A percentile compares a stretch with the other conserved stretches of the same genome.
These are phyloP conservation scores for Lasioglossum baleicum DNA, from an alignment of 1,140 invertebrate genomes.

Conservation along the genomic window DNA sequence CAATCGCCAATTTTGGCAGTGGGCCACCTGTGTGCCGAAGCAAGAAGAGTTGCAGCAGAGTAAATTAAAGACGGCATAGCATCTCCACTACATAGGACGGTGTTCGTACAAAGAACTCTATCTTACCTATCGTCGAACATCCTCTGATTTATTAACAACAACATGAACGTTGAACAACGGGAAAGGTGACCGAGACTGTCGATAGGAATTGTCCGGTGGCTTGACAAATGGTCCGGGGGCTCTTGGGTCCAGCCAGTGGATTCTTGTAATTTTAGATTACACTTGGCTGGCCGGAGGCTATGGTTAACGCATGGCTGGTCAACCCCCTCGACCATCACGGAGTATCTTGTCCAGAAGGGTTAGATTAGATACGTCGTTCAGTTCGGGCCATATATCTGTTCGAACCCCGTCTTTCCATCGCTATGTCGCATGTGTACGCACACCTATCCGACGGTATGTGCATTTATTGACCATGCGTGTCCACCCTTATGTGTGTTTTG, in stretches of 20 bases:
- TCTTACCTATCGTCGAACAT: neutral
- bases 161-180: neutral
- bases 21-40: no score
- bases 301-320: constrained; percentile 63
- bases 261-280: constrained; percentile 69
- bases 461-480: constrained; percentile 76
- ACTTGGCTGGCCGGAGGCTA: constrained; percentile 52
- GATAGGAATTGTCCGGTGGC: constrained; percentile 53
- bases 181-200: constrained; percentile 41
- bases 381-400: constrained; percentile 74
- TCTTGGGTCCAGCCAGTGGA: constrained; percentile 32
- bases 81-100: neutral
- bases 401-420: constrained; percentile 70
- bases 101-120: neutral
- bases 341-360: constrained; percentile 78
- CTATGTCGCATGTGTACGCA: constrained; percentile 43
- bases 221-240: constrained; percentile 54
- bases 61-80: neutral
- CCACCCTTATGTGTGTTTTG: constrained; percentile 26
- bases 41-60: no score
- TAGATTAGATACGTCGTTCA: constrained; percentile 79
- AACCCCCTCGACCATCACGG: constrained; percentile 64
- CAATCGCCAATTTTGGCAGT: no score
- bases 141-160: neutral
- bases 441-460: constrained; percentile 37